phyloP scores from a whole-genome alignment of 1,140 invertebrate genomes.

The Acyrthosiphon pisum region DNA sequence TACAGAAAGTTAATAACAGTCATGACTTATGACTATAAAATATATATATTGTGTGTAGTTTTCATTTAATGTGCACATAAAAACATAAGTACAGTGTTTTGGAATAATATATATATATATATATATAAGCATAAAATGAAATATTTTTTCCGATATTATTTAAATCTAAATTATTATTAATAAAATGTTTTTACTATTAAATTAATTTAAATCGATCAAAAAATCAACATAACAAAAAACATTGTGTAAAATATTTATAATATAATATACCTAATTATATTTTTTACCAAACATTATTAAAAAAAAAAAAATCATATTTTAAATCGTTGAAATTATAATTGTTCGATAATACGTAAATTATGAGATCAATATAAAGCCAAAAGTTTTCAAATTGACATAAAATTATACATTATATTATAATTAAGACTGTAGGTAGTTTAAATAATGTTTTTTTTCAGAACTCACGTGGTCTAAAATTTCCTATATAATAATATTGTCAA shows the following conservation, averaged over 20 bases:
- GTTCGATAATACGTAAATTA: background rate
- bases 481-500: background rate
- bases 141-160: background rate
- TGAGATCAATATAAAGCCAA: background rate
- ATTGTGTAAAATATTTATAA: background rate
- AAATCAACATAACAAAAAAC: background rate
- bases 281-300: background rate
- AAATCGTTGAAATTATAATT: background rate
- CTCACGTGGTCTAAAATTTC: background rate
- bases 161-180: background rate
- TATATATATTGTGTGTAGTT: background rate
- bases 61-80: background rate
- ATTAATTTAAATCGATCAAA: background rate
- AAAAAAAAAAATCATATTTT: background rate
- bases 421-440: background rate
- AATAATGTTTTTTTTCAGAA: background rate
- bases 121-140: background rate
- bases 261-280: no score
- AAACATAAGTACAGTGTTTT: background rate
- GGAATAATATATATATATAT: no score
- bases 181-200: background rate
- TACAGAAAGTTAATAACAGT: background rate
- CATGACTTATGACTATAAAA: conserved; percentile 2
- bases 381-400: background rate
- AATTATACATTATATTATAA: background rate